Percentiles rank a stretch among this genome's conserved stretches.
Conservation (phyloP, 1,140 invertebrate genomes). For the Homarus americanus region DNA sequence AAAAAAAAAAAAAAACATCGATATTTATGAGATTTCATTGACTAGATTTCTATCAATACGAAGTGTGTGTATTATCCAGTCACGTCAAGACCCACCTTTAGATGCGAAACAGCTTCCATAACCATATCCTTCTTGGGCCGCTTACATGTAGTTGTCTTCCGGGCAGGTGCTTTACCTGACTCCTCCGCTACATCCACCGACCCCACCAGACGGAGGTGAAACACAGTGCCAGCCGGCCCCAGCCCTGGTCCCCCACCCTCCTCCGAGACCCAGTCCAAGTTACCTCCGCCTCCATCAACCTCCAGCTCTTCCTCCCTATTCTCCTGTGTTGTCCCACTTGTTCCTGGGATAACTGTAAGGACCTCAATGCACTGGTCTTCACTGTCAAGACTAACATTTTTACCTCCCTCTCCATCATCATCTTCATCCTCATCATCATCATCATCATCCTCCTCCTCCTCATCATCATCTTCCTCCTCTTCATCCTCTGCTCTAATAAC, state of each 20-base stretch:
- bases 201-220: slow-evolving; percentile 89
- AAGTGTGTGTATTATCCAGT: slow-evolving; percentile 35
- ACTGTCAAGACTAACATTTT: slow-evolving; percentile 77
- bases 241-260: slow-evolving; percentile 75
- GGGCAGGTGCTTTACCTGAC: slow-evolving; percentile 78
- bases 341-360: slow-evolving; percentile 76
- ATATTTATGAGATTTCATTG: no score
- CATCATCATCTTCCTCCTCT: slow-evolving; percentile 67
- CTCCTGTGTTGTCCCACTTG: slow-evolving; percentile 77
- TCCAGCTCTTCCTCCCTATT: slow-evolving; percentile 77
- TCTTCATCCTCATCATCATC: slow-evolving; percentile 70
- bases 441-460: slow-evolving; percentile 72
- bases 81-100: slow-evolving; percentile 87
- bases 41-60: slow-evolving; percentile 20
- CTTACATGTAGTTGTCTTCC: slow-evolving; percentile 78
- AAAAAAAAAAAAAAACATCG: no score
- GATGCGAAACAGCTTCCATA: slow-evolving; percentile 96
- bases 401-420: slow-evolving; percentile 75
- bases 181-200: slow-evolving; percentile 90
- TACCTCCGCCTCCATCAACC: slow-evolving; percentile 61
- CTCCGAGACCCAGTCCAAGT: slow-evolving; percentile 77
- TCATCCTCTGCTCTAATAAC: slow-evolving; percentile 30
- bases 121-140: slow-evolving; percentile 94
- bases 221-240: slow-evolving; percentile 84
- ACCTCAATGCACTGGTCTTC: slow-evolving; percentile 78